Evolutionary conservation across 1,140 invertebrate genomes (phyloP).

Genomic region (Aphidius ervi): DNA sequence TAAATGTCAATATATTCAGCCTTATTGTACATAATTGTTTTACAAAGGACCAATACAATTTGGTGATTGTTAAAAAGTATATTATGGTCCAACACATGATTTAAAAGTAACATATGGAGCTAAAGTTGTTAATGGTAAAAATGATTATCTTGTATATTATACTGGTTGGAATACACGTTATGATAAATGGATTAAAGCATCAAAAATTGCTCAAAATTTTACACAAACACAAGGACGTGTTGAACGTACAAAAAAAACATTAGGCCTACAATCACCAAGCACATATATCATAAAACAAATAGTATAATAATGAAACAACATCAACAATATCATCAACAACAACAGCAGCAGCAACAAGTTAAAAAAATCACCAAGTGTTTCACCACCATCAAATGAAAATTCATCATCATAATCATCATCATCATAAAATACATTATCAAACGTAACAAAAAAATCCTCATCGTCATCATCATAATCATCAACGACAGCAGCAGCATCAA

Average conservation of each 20-base stretch:
- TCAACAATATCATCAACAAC: conserved; percentile 17
- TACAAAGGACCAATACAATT: conserved; percentile 64
- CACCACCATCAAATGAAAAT: conserved; percentile 28
- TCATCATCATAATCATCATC: no score
- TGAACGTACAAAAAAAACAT: conserved; percentile 46
- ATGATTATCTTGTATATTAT: conserved; percentile 87
- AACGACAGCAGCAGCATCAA: not conserved
- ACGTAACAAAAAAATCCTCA: not conserved
- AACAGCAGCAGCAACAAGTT: conserved; percentile 23
- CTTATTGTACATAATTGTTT: no score
- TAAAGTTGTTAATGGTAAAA: conserved; percentile 72
- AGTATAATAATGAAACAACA: no score
- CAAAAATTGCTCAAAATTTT: conserved; percentile 83
- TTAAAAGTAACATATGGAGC: conserved; percentile 91
- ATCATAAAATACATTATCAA: conserved; percentile 22
- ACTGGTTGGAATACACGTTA: conserved; percentile 96
- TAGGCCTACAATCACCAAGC: conserved; percentile 46
- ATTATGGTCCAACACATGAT: conserved; percentile 81
- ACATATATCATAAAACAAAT: conserved; percentile 17
- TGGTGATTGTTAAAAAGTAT: conserved; percentile 86
- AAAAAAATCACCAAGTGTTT: conserved; percentile 49
- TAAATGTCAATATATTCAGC: no score
- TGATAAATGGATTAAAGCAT: conserved; percentile 91
- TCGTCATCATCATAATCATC: conserved; percentile 11
- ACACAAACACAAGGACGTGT: conserved; percentile 60